These are phyloP conservation scores for Semnornis frantzii DNA, from an alignment of 2,113 vertebrate genomes.

Conservation along the genomic window DNA sequence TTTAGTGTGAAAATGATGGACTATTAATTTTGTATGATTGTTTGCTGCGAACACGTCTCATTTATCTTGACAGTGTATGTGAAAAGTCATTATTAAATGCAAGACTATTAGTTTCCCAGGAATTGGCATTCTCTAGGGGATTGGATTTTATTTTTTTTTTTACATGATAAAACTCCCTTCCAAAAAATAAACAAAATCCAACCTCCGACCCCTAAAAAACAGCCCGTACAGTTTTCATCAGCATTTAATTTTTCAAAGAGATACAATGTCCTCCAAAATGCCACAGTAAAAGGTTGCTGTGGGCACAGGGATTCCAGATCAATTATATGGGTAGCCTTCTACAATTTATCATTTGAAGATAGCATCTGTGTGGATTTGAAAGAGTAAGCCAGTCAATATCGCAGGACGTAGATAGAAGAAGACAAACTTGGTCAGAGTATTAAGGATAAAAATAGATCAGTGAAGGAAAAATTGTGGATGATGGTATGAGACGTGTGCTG, in stretches of 20 bases:
- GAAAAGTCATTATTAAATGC: conserved; percentile 27
- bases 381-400: conserved; percentile 64
- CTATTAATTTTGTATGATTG: conserved; percentile 20
- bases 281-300: conserved; percentile 77
- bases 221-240: conserved; percentile 43
- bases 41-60: conserved; percentile 2
- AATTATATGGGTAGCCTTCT: conserved; percentile 79
- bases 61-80: neutral
- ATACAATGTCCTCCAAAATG: conserved; percentile 78
- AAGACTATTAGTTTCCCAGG: conserved; percentile 2
- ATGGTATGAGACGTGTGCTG: neutral
- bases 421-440: conserved; percentile 10
- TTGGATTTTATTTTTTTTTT: neutral
- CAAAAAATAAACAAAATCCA: neutral
- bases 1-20: neutral
- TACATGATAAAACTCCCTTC: neutral
- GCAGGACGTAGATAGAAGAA: conserved; percentile 54
- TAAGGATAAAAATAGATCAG: conserved; percentile 56
- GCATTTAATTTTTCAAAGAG: conserved; percentile 68
- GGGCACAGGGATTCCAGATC: conserved; percentile 78
- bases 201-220: neutral
- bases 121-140: neutral
- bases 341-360: conserved; percentile 81
- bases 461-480: neutral
- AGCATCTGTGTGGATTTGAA: conserved; percentile 78